phyloP scores from a whole-genome alignment of 2,888 invertebrate genomes.

The Meganola albula region DNA sequence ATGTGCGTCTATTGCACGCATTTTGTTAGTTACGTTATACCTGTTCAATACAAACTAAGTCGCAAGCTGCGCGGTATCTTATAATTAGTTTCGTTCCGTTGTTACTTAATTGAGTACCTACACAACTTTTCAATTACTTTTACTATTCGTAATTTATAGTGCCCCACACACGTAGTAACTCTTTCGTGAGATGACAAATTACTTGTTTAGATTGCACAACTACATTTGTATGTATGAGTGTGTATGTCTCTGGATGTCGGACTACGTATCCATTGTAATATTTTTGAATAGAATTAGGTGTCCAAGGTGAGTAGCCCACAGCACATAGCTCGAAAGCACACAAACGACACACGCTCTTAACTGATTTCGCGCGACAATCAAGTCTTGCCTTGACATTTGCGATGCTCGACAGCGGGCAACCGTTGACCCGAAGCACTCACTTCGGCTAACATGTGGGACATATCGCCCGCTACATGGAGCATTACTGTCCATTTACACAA shows the following conservation, averaged over 20 bases:
- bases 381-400: conserved; percentile 61
- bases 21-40: too few relatives aligned
- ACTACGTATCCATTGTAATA: conserved; percentile 2
- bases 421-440: conserved; percentile 55
- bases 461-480: conserved; percentile 39
- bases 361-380: conserved; percentile 34
- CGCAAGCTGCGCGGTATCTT: conserved; percentile 22
- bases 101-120: conserved; percentile 31
- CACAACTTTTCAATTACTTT: conserved; percentile 32
- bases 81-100: conserved; percentile 29
- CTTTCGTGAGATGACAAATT: conserved; percentile 15
- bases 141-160: conserved; percentile 19
- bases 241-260: neutral
- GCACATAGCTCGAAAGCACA: too few relatives aligned
- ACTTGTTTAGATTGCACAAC: conserved; percentile 12
- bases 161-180: conserved; percentile 24
- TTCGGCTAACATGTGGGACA: conserved; percentile 47
- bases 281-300: too few relatives aligned
- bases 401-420: conserved; percentile 45
- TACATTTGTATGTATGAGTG: neutral
- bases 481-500: conserved; percentile 60
- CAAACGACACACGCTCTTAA: conserved; percentile 28
- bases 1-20: neutral
- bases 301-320: neutral
- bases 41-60: conserved; percentile 17